Conservation (phyloP, 2,888 invertebrate species). For the Spodoptera littoralis region DNA sequence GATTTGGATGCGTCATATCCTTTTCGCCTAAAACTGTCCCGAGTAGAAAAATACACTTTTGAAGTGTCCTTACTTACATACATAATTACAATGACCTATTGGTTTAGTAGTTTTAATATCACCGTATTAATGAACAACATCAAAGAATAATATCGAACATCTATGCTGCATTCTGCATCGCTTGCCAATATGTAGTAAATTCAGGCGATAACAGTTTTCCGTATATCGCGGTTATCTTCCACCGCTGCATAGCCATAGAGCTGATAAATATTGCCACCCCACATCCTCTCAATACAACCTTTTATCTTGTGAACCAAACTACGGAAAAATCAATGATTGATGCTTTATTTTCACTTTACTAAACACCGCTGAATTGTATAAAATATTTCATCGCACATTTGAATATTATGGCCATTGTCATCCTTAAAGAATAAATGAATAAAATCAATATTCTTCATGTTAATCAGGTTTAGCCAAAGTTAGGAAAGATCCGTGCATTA, state of each 20-base stretch:
- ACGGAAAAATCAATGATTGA: conserved; percentile 43
- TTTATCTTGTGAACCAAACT: conserved; percentile 26
- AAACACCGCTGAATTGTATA: conserved; percentile 11
- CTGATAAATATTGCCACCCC: conserved; percentile 46
- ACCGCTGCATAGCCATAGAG: conserved; percentile 39
- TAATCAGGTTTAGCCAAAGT: no score
- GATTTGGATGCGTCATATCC: conserved; percentile 7
- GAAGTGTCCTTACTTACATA: no score
- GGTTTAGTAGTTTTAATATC: no score
- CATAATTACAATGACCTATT: no score
- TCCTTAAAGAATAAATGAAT: no score
- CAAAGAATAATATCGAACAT: not conserved
- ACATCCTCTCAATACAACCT: conserved; percentile 36
- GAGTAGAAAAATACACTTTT: not conserved
- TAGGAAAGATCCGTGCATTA: no score
- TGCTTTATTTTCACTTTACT: conserved; percentile 37
- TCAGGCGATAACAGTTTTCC: conserved; percentile 42
- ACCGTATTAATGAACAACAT: no score
- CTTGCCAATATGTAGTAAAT: conserved; percentile 54
- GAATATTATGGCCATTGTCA: no score
- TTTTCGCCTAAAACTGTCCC: not conserved
- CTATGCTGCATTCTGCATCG: conserved; percentile 37
- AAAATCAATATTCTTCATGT: no score
- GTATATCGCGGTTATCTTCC: conserved; percentile 51
- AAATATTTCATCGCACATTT: not conserved